phyloP scores from a whole-genome alignment of 2,888 invertebrate species.

The Callosobruchus maculatus region DNA sequence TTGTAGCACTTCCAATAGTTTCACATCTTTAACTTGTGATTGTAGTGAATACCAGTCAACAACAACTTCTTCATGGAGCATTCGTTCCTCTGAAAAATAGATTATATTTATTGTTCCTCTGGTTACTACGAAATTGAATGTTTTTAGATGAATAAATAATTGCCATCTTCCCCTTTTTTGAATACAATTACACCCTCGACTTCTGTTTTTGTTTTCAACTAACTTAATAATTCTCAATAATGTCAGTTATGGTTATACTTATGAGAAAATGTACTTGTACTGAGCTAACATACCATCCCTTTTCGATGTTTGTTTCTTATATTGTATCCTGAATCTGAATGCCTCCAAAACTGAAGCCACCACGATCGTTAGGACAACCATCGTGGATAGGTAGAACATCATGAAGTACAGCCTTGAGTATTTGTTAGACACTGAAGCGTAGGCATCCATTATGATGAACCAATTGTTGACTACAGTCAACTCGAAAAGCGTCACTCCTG shows the following conservation, averaged over 20 bases:
- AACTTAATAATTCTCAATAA: no score
- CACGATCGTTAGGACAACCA: conserved; percentile 88
- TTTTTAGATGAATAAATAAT: no score
- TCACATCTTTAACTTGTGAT: conserved; percentile 53
- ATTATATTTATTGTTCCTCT: no score
- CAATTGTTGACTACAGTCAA: conserved; percentile 89
- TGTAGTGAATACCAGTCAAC: conserved; percentile 68
- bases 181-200: no score
- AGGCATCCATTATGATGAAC: conserved; percentile 90
- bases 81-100: conserved; percentile 62
- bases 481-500: conserved; percentile 82
- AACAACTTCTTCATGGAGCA: conserved; percentile 71
- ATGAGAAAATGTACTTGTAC: neutral
- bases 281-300: conserved; percentile 58
- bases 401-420: conserved; percentile 82
- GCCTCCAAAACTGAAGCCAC: conserved; percentile 87
- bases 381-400: conserved; percentile 82
- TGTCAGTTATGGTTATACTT: no score
- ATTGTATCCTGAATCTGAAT: conserved; percentile 83
- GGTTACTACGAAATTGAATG: no score
- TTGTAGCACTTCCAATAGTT: conserved; percentile 52
- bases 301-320: conserved; percentile 76
- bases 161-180: no score
- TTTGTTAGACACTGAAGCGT: conserved; percentile 63
- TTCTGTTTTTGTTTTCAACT: no score